Base-by-base conservation (phyloP, 1,140 invertebrate species). In the Papilio aristodemus region DNA sequence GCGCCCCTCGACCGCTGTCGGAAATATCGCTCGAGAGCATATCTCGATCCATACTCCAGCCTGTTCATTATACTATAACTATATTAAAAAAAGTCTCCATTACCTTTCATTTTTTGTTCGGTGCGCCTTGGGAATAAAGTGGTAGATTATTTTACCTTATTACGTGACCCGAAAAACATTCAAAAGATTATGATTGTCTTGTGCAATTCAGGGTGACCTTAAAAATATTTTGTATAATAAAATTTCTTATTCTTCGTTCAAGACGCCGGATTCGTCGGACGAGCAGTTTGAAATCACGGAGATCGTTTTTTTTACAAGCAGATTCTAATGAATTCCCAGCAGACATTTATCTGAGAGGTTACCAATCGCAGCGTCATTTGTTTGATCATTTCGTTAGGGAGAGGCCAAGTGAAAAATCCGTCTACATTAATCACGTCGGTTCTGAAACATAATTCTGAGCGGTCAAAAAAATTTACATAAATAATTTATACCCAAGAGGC, bases 1-100 rank as follows among this genome's bases (percentile, higher is more conserved):
- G 89, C 86, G 86, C 87, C 86, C 87, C 86, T 86, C 80, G 77
- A 76, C 79, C 76, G 79, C 78, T 89, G 89, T 91, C 89, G 89
- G 89, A 91, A 91, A 91, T 91, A 91, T 91, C 89, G 90, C 87
- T 91, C 85, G 85, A 86, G 80, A 83, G 77, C 74, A 75, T 78
- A 75, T 78, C 78, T 78, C 85, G 77, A 78, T 84, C 80, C 80
- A 79, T 80, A 77, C 80, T 82, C 80, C 78, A 72, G 80, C 79
- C 74, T 81, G 77, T 82, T 78, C 76, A 80, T 88, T 84, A 88
- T 87, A 87, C 82, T 78, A 79, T 69, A 73, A 69, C 71, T 83
- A 74, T 80, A 82, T 81, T 83, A 77, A 77, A 79, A 32, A 73
- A 77, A 79, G 76, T 67, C 59, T 71, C 66, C 74, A 70, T 71